Conservation (phyloP, 2,888 invertebrate genomes). For the Salticus scenicus region DNA sequence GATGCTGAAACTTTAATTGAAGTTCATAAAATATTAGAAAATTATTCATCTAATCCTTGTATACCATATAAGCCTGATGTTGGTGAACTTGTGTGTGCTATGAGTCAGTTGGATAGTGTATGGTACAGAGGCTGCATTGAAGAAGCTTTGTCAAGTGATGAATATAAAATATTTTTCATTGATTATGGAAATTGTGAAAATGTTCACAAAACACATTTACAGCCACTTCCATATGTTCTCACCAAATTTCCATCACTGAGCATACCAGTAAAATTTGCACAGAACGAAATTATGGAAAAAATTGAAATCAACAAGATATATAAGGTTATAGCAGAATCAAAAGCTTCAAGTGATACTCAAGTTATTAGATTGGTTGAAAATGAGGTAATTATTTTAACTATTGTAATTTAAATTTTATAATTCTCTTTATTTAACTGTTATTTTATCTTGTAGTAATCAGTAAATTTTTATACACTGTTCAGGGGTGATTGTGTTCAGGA, state of each 20-base stretch:
- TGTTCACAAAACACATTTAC: slow-evolving; percentile 21
- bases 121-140: slow-evolving; percentile 46
- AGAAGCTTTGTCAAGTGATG: slow-evolving; percentile 28
- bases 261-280: slow-evolving; percentile 23
- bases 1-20: slow-evolving; percentile 7
- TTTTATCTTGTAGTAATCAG: too few species aligned
- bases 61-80: slow-evolving; percentile 31
- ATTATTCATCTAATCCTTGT: background rate
- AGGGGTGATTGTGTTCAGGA: too few species aligned
- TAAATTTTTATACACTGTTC: too few species aligned
- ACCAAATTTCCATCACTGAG: slow-evolving; percentile 20
- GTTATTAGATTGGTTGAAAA: slow-evolving; percentile 16
- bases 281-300: background rate
- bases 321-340: slow-evolving; percentile 31
- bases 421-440: too few species aligned
- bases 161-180: slow-evolving; percentile 27
- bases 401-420: too few species aligned
- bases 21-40: background rate
- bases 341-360: slow-evolving; percentile 23
- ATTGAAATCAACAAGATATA: slow-evolving; percentile 15
- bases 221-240: background rate
- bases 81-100: slow-evolving; percentile 43
- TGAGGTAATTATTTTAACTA: too few species aligned
- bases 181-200: slow-evolving; percentile 52
- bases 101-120: slow-evolving; percentile 1